Evolutionary conservation across 2,888 invertebrate genomes (phyloP).

Genomic region (Philonicus albiceps): DNA sequence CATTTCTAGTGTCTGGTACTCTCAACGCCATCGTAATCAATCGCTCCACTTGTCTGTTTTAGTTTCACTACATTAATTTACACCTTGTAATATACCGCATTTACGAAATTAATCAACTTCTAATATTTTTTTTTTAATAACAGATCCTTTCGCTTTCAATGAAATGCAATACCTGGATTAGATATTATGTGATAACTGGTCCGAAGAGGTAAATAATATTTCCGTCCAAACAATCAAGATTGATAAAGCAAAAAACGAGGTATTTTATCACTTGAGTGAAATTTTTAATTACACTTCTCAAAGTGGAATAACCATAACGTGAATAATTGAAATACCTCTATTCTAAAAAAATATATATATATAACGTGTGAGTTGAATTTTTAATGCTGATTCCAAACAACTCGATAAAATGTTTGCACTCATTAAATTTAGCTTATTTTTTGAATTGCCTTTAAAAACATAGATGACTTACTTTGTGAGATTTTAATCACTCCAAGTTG

Average conservation of each 20-base stretch:
- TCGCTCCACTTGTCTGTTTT: neutral
- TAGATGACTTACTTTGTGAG: neutral
- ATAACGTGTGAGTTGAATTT: neutral
- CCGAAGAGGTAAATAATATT: neutral
- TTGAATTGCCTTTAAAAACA: neutral
- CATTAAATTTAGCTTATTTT: neutral
- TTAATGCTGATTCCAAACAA: neutral
- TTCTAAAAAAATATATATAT: neutral
- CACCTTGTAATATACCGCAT: neutral
- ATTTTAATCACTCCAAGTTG: neutral
- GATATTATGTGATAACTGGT: neutral
- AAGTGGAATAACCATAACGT: neutral
- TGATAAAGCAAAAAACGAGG: neutral
- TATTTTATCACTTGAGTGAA: neutral
- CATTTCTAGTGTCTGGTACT: neutral
- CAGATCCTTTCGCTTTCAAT: neutral
- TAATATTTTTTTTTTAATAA: neutral
- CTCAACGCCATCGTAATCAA: neutral
- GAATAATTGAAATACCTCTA: neutral
- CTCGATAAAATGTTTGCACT: neutral
- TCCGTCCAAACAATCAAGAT: neutral
- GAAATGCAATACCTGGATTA: neutral
- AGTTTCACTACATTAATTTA: neutral
- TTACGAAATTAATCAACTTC: neutral
- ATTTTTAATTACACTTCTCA: neutral